Percentiles rank a stretch among this genome's conserved stretches.
Conservation (phyloP, 2,113 vertebrate genomes). For the Lamprologus ornatipinnis region DNA sequence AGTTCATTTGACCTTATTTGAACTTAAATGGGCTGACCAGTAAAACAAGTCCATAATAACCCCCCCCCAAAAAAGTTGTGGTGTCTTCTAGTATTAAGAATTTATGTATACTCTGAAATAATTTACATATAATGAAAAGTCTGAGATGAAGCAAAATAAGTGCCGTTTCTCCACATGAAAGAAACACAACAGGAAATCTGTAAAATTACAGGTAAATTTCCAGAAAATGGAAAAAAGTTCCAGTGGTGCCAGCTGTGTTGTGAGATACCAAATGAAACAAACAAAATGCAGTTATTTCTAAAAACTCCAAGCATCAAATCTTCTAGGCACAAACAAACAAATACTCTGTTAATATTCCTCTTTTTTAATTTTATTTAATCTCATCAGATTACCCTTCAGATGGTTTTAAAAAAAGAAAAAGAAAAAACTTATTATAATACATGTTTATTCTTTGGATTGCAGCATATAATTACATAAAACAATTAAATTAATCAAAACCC, state of each 20-base stretch:
- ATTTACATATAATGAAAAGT: neutral
- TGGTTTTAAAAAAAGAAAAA: neutral
- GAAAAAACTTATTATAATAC: conserved; percentile 65
- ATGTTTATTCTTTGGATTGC: conserved; percentile 79
- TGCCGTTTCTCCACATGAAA: neutral
- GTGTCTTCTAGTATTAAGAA: neutral
- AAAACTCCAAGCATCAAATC: neutral
- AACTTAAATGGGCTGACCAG: neutral
- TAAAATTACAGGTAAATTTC: neutral
- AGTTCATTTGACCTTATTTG: neutral
- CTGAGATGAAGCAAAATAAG: neutral
- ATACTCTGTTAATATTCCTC: conserved; percentile 1
- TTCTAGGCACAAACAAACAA: neutral
- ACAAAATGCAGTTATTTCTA: neutral
- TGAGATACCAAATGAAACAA: neutral
- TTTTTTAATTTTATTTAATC: neutral
- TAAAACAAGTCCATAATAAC: neutral
- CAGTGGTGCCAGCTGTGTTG: neutral
- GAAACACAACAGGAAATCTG: neutral
- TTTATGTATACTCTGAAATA: neutral
- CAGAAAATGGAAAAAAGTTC: neutral
- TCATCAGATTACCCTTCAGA: conserved; percentile 63
- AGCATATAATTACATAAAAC: conserved; percentile 71
- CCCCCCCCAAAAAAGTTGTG: neutral
- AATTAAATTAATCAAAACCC: conserved; percentile 71